Percentiles rank a stretch among this genome's conserved stretches.
Conservation (phyloP, 2,113 vertebrate genomes). For the Casuarius casuarius region DNA sequence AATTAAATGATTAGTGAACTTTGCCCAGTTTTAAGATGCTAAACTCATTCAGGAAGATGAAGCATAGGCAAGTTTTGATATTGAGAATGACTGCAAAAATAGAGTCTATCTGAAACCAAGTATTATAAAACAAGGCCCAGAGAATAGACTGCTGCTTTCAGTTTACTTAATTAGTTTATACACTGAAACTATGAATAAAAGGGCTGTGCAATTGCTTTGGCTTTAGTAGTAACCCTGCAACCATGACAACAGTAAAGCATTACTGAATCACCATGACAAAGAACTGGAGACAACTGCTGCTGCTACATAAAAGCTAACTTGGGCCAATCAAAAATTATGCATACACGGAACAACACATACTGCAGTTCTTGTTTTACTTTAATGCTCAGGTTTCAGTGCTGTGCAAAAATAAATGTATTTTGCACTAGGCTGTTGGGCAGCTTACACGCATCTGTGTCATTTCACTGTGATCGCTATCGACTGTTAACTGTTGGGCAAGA, state of each 20-base stretch:
- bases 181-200: slow-evolving; percentile 63
- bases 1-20: slow-evolving; percentile 10
- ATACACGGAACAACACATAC: background rate
- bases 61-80: background rate
- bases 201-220: slow-evolving; percentile 51
- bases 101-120: background rate
- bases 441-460: rapidly evolving
- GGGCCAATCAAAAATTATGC: background rate
- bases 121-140: background rate
- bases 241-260: slow-evolving; percentile 71
- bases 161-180: slow-evolving; percentile 59
- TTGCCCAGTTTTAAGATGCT: background rate
- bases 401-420: background rate
- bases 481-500: background rate
- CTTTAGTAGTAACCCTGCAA: slow-evolving; percentile 54
- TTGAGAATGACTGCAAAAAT: background rate
- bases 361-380: rapidly evolving
- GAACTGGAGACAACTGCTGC: background rate
- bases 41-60: background rate
- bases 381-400: rapidly evolving
- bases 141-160: slow-evolving; percentile 46
- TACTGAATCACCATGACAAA: slow-evolving; percentile 73
- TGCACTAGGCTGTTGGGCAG: background rate
- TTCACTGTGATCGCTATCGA: background rate
- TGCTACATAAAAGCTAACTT: background rate